Evolutionary conservation across 2,113 vertebrate genomes (phyloP), one percentile per base, ranked within the genome.

Genomic region (Oncorhynchus kisutch): DNA sequence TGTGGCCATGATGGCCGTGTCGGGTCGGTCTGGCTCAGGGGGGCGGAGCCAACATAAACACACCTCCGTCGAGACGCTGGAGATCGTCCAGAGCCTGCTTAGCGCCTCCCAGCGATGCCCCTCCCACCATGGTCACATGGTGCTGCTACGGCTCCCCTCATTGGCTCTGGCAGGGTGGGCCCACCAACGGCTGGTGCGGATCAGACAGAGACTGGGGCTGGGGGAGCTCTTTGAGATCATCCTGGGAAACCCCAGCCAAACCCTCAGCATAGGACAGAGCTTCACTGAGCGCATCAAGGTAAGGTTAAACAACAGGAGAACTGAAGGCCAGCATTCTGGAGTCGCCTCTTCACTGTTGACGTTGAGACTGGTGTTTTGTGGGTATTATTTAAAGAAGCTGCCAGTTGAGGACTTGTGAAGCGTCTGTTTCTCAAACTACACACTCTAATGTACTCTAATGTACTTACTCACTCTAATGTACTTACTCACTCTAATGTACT

Each of bases 1-100:
- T 1, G 88, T 98, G 16, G 97, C 97, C 45, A 91, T 99, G 92
- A 96, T 98, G 96, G 96, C 94, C 0, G 94, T 93, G 13, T 94
- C 95, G 0, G 94, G 96, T 68, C 93, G 94, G 81, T 90, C 93
- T 0, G 94, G 78, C 79, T 83, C 84, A 9, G 85, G 64, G 18
- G 85, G 70, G 24, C 34, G 81, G 71, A 86, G 94, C 89, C 97
- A 98, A 88, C 96, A 97, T 92, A 96, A 96, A 79, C 95, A 96
- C 87, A 98, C 97, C 0, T 98, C 98, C 0, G 97, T 97, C 82
- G 98, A 99, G 90, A 99, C 97, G 1, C 89, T 99, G 86, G 97
- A 98, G 91, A 97, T 99, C 79, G 90, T 96, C 0, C 96, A 97
- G 88, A 95, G 95, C 73, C 93, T 99, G 57, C 92, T 98, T 82